Conservation (phyloP, 2,888 invertebrate genomes). For the Sphaerophoria rueppellii region DNA sequence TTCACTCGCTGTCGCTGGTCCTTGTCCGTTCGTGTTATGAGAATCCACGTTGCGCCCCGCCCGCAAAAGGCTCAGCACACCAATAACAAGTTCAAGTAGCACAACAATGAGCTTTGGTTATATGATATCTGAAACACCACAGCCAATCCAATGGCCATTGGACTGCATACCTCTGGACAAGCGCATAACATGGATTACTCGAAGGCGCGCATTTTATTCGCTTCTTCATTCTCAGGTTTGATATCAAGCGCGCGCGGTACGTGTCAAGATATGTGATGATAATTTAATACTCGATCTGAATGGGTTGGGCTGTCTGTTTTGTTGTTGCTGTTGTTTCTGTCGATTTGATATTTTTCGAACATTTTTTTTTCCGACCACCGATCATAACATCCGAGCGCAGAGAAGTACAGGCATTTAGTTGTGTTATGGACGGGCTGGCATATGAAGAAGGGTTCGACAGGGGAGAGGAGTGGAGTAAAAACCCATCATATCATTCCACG, state of each 20-base stretch:
- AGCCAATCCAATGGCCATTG: background rate
- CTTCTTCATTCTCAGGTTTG: slow-evolving; percentile 29
- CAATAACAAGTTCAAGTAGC: slow-evolving; percentile 67
- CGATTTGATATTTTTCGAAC: background rate
- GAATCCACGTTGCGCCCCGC: no score
- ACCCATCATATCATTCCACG: slow-evolving; percentile 67
- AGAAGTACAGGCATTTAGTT: slow-evolving; percentile 5
- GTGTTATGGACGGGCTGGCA: background rate
- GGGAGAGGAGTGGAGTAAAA: slow-evolving; percentile 8
- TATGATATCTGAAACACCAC: no score
- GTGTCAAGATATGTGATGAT: slow-evolving; percentile 73
- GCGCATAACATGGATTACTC: slow-evolving; percentile 52
- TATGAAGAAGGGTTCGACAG: background rate
- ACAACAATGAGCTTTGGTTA: slow-evolving; percentile 61
- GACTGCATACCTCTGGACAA: slow-evolving; percentile 25
- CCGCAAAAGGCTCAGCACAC: slow-evolving; percentile 15
- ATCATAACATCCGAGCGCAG: slow-evolving; percentile 11
- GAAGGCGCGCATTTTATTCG: slow-evolving; percentile 53
- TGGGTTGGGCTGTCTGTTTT: slow-evolving; percentile 41
- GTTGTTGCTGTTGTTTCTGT: slow-evolving; percentile 12
- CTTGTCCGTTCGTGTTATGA: slow-evolving; percentile 8
- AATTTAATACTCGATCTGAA: slow-evolving; percentile 67
- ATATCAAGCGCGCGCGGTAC: slow-evolving; percentile 62
- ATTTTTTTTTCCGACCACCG: background rate
- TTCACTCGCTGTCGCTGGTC: slow-evolving; percentile 30